A percentile compares a stretch with the other conserved stretches of the same genome.
phyloP scores from a whole-genome alignment of 2,888 invertebrate species.

The Drosophila cracens region DNA sequence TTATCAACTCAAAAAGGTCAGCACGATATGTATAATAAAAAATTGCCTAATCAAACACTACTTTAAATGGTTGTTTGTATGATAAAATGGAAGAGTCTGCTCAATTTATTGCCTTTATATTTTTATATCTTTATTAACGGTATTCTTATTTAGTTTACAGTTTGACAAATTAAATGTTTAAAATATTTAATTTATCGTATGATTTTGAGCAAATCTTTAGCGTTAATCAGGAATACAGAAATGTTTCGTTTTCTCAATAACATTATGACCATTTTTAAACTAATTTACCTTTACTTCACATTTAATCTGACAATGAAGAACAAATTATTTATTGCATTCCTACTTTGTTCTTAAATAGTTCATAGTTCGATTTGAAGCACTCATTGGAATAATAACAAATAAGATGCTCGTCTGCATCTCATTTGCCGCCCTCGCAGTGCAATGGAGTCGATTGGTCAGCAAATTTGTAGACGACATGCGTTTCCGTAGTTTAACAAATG shows the following conservation, averaged over 20 bases:
- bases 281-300: background rate
- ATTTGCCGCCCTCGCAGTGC: conserved; percentile 36
- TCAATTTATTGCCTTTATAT: background rate
- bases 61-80: background rate
- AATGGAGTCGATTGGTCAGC: conserved; percentile 35
- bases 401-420: conserved; percentile 23
- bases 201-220: background rate
- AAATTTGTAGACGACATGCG: conserved; percentile 75
- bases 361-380: background rate
- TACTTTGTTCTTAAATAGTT: background rate
- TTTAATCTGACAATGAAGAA: background rate
- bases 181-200: background rate
- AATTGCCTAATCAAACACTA: background rate
- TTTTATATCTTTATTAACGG: background rate
- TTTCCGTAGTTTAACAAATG: conserved; percentile 78
- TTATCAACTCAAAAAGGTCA: background rate
- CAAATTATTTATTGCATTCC: background rate
- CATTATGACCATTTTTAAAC: background rate
- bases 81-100: background rate
- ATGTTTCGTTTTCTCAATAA: background rate
- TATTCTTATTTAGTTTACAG: background rate
- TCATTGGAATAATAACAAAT: background rate
- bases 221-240: background rate
- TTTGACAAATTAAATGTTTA: background rate
- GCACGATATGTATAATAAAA: background rate